These are phyloP conservation scores for Neodiprion lecontei DNA, from an alignment of 1,140 invertebrate genomes.

Conservation along the genomic window DNA sequence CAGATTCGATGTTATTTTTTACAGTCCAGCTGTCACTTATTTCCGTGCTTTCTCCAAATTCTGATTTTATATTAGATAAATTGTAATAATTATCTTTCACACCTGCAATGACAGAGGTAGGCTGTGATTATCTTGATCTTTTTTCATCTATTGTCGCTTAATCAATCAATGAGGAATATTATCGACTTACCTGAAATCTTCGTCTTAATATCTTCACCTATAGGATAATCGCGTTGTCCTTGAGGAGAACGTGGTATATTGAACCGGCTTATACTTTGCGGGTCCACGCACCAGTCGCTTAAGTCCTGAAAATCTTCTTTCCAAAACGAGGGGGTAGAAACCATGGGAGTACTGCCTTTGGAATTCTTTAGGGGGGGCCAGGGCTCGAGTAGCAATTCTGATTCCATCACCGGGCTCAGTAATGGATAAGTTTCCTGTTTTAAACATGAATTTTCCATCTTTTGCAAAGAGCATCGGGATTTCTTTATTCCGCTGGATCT, in stretches of 20 bases:
- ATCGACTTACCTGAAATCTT: constrained; percentile 47
- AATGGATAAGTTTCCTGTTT: constrained; percentile 39
- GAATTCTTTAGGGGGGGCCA: constrained; percentile 28
- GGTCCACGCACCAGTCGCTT: constrained; percentile 51
- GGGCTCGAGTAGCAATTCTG: constrained; percentile 36
- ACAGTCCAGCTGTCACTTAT: constrained; percentile 3
- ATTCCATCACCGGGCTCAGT: constrained; percentile 42
- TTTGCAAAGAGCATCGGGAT: constrained; percentile 16
- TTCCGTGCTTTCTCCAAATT: not conserved
- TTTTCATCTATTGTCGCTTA: not conserved
- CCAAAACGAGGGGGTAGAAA: constrained; percentile 39
- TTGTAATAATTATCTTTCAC: constrained; percentile 37
- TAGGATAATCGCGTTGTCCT: constrained; percentile 53
- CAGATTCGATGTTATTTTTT: not conserved
- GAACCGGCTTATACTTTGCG: constrained; percentile 12
- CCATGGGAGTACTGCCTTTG: constrained; percentile 16
- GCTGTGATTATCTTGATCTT: not conserved
- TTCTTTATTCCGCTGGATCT: constrained; percentile 42
- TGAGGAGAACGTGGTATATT: constrained; percentile 28
- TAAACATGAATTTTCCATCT: constrained; percentile 29
- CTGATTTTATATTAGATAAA: constrained; percentile 6
- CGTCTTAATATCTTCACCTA: constrained; percentile 53
- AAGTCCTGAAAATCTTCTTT: constrained; percentile 60
- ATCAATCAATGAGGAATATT: not conserved
- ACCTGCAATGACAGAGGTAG: constrained; percentile 29